Base-by-base conservation (phyloP, 92 coral and sea anemone species). In the Montipora capitata region DNA sequence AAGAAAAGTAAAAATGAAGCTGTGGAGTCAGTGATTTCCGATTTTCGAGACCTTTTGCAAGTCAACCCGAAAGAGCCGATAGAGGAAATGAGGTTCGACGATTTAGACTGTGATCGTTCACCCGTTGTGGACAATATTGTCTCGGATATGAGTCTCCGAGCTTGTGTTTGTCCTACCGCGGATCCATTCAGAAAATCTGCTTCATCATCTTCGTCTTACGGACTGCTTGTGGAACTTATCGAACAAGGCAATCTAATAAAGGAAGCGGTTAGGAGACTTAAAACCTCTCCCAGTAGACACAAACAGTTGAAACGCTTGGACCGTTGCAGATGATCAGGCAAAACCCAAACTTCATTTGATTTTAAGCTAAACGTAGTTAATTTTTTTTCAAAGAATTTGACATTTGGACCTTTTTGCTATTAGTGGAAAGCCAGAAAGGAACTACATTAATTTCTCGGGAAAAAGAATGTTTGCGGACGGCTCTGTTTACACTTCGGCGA, bases 251-350 rank as follows among this genome's bases (percentile, higher is more conserved):
- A 72, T 80, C 78, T 95, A 74, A 95, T 95, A 74, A 95, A 95
- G 57, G 98, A 95, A 76, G 98, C 98, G 3, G 98, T 95, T 45
- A 92, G 94, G 51, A 82, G 96, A 51, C 20, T 95, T 88, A 91
- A 90, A 67, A 72, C 91, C 35, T 77, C 93, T 38, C 88, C 79
- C 69, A 56, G 87, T 38, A 88, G 96, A 51, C 78, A 91, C 83
- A 95, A 95, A 85, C 98, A 95, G 43, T 91, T 95, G 81, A 95
- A 95, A 71, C 96, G 98, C 45, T 89, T 95, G 10, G 94, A 89
- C 8, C 96, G 93, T 6, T 89, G 96, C 73, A 93, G 96, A 69
- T 93, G 86, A 93, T 40, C 42, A 14, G 57, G 2, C 35, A 27
- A 56, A 12, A 7, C 40, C 44, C 40, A 7, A 12, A 15, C 10